These are phyloP conservation scores for Poicephalus gulielmi DNA, from an alignment of 2,113 vertebrate species.

Conservation along the genomic window DNA sequence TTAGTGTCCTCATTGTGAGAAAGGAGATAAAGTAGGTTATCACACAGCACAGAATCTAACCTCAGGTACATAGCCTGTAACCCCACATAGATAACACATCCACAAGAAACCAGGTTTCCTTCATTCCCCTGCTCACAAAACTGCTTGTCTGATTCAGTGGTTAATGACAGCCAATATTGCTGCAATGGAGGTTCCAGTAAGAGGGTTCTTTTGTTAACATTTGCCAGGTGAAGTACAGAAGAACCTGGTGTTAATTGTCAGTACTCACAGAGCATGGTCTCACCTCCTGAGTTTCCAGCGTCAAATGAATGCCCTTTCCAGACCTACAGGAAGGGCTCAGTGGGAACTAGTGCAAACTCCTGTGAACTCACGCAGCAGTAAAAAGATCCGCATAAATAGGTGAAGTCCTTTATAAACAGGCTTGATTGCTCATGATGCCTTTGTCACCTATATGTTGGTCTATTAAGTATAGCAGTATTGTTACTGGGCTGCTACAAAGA, in stretches of 20 bases:
- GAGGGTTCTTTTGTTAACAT: not conserved
- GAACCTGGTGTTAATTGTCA: not conserved
- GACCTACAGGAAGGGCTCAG: not conserved
- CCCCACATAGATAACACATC: not conserved
- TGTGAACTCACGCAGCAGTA: not conserved
- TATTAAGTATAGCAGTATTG: not conserved
- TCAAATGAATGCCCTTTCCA: not conserved
- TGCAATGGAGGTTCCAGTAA: rapidly evolving
- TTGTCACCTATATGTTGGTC: not conserved
- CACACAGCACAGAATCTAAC: not conserved
- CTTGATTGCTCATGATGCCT: not conserved
- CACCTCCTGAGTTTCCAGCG: not conserved
- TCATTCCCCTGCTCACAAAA: not conserved
- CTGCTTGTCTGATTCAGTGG: not conserved
- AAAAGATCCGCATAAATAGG: not conserved
- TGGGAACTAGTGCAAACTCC: not conserved
- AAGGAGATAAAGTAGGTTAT: not conserved
- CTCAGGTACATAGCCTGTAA: not conserved
- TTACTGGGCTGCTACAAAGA: not conserved
- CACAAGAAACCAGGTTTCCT: not conserved
- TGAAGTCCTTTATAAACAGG: not conserved
- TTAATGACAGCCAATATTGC: not conserved
- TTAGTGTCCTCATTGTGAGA: not conserved
- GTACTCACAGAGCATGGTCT: not conserved
- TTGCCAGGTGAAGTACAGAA: not conserved